Conservation (phyloP, 1,140 invertebrate species). For the Stenopsyche tienmushanensis region DNA sequence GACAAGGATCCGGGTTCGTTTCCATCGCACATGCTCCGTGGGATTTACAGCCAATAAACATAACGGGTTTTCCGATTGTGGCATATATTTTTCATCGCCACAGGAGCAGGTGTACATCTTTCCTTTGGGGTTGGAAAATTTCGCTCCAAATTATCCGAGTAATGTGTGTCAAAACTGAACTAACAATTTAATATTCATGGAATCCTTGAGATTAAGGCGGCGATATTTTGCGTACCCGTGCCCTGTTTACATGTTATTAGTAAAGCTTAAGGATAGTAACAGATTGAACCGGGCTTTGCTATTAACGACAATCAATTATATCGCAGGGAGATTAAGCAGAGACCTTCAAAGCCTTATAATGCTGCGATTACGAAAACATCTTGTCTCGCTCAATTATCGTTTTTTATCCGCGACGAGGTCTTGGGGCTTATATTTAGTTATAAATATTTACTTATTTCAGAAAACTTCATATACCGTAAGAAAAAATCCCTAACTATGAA, state of each 20-base stretch:
- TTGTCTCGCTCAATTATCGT: too few relatives aligned
- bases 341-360: too few relatives aligned
- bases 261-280: not conserved
- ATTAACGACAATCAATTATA: not conserved
- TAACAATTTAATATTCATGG: not conserved
- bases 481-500: too few relatives aligned
- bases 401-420: too few relatives aligned
- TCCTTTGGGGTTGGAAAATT: not conserved
- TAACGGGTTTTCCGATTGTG: slow-evolving; percentile 33
- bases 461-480: too few relatives aligned
- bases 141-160: not conserved
- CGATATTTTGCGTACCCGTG: not conserved
- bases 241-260: not conserved
- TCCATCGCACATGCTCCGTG: slow-evolving; percentile 13
- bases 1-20: not conserved
- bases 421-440: too few relatives aligned
- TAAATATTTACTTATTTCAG: too few relatives aligned
- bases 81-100: slow-evolving; percentile 36
- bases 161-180: not conserved
- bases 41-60: slow-evolving; percentile 40
- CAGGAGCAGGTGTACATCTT: slow-evolving; percentile 25
- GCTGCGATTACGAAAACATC: too few relatives aligned
- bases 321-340: too few relatives aligned
- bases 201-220: not conserved
- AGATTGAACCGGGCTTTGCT: not conserved